Evolutionary conservation across 2,113 vertebrate genomes (phyloP), one percentile per base, ranked within the genome.

Genomic region (Pseudorhombus dupliciocellatus): DNA sequence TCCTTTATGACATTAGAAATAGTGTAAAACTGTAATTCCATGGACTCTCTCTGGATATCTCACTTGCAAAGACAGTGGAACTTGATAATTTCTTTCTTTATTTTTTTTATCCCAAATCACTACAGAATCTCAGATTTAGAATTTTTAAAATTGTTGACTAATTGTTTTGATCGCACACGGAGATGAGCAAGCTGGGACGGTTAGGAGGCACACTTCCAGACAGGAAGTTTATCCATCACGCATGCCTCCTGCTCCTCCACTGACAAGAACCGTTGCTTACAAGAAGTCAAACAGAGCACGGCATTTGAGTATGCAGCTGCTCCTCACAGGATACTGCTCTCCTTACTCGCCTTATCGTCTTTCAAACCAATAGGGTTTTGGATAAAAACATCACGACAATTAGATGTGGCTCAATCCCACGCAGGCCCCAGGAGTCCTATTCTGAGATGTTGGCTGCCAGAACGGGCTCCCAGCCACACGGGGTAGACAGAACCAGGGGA

Each of bases 171-270:
- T 88, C 11, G 61, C 74, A 78, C 50, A 6, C 78, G 56, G 74
- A 84, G 87, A 87, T 87, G 78, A 77, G 64, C 12, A 74, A 75
- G 48, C 70, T 51, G 63, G 56, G 34, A 86, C 80, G 73, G 77
- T 87, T 87, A 59, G 60, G 57, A 77, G 72, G 66, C 87, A 85
- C 79, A 84, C 89, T 84, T 88, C 86, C 78, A 76, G 81, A 88
- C 90, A 92, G 91, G 93, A 94, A 92, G 92, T 93, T 92, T 92
- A 92, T 90, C 80, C 80, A 81, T 87, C 84, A 85, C 61, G 86
- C 90, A 92, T 90, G 89, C 90, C 85, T 87, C 88, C 80, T 73
- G 61, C 77, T 74, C 57, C 51, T 84, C 88, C 61, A 30, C 70
- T 85, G 84, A 84, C 79, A 88, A 88, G 77, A 71, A 48, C 37